Base-by-base conservation (phyloP, 2,888 invertebrate species). In the Platycheirus rosarum region DNA sequence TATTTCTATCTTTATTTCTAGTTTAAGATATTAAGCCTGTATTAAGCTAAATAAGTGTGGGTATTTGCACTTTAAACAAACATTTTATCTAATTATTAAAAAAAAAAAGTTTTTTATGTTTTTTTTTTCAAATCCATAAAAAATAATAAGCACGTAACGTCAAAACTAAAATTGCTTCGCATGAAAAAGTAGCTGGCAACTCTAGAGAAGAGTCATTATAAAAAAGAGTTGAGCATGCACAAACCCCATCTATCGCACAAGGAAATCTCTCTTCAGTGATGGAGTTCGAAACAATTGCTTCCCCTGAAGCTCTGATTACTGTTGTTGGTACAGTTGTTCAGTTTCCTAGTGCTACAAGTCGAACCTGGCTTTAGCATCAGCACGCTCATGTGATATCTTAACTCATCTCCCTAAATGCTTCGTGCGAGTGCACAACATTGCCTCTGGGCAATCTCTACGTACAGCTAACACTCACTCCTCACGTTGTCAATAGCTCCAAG, bases 301-400 rank as follows among this genome's bases (percentile, higher is more conserved):
- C 44, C 76, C 76, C 76, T 76, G 66, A 53, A 76, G 80, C 71
- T 62, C 53, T 71, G 65, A 75, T 76, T 63, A 65, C 55, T 32
- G 60, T 49, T 62, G 60, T 29, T 26, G 29, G 46, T 53, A 69
- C 75, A 37, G 60, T 76, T 70, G 53, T 75, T 48, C 46, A 20
- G 29, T 60, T 44, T 60, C 57, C 40, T 65, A 49, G 69, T 55
- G 40, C 18, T 51, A 13, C 57, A 57, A 14, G 2, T 14, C 18
- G 6, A 53, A n/a, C 16, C 29, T n/a, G 14, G 29, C n/a, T 29
- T 14, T 14, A 37, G 20, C 37, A 35, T 49, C 68, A 53, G 42
- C 76, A 68, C 66, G 65, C 65, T 76, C 76, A 49, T 77, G 63
- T 82, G 82, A 82, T 82, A 82, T 82, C 82, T 82, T 82, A 82